phyloP scores from a whole-genome alignment of 2,113 vertebrate species.

The Stictonetta naevosa region DNA sequence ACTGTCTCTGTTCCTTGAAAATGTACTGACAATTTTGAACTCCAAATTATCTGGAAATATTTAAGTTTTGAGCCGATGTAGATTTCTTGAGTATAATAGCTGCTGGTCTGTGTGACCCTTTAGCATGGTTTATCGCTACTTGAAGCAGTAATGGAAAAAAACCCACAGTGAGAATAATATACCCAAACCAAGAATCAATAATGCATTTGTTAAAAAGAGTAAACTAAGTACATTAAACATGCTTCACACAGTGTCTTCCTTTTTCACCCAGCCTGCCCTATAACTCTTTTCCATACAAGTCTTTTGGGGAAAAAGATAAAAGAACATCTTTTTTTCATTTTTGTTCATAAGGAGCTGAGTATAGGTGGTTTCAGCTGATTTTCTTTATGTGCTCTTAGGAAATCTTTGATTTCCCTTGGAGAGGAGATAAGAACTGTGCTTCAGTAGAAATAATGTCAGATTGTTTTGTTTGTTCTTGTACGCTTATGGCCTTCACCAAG shows the following conservation, averaged over 20 bases:
- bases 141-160: neutral
- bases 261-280: neutral
- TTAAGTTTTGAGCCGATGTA: neutral
- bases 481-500: neutral
- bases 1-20: neutral
- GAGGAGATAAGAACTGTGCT: neutral
- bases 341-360: neutral
- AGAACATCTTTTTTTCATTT: neutral
- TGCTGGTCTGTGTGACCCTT: neutral
- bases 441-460: slow-evolving; percentile 3
- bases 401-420: slow-evolving; percentile 40
- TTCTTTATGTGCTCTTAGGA: slow-evolving; percentile 11
- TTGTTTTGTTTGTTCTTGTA: slow-evolving; percentile 40
- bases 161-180: neutral
- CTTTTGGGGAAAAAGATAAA: neutral
- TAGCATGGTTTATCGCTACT: neutral
- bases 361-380: slow-evolving; percentile 2
- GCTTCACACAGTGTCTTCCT: neutral
- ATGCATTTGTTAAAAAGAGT: slow-evolving; percentile 11
- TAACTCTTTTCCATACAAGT: neutral
- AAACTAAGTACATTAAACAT: slow-evolving; percentile 11
- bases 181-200: slow-evolving; percentile 40
- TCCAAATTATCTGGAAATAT: neutral
- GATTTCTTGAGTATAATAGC: neutral
- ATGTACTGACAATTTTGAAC: neutral